These are phyloP conservation scores for Amphibalanus amphitrite DNA, from an alignment of 1,140 invertebrate species.

Conservation along the genomic window DNA sequence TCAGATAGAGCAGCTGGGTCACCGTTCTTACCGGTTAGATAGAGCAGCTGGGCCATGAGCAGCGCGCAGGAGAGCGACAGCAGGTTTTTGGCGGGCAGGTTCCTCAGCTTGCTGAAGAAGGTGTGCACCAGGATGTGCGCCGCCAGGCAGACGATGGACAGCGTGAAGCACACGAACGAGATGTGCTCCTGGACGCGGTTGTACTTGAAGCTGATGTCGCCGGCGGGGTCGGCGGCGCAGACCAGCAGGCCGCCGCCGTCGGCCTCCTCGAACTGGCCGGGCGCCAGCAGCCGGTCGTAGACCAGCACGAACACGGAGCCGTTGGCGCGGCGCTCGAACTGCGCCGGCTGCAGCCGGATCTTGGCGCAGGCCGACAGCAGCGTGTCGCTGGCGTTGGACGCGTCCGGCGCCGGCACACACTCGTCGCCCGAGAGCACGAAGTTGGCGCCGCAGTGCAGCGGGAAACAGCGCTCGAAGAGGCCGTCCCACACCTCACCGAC, in stretches of 20 bases:
- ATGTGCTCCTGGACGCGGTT: constrained; percentile 20
- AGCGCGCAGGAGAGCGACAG: constrained; percentile 32
- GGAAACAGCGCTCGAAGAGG: neutral
- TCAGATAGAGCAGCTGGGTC: too few species aligned
- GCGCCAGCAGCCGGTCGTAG: constrained; percentile 6
- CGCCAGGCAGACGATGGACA: constrained; percentile 27
- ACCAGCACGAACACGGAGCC: too few species aligned
- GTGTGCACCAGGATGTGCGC: constrained; percentile 30
- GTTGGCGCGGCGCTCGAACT: too few species aligned
- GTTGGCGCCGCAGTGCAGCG: neutral
- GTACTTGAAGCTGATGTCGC: constrained; percentile 13
- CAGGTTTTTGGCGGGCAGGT: constrained; percentile 34
- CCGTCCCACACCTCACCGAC: neutral
- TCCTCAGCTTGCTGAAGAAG: constrained; percentile 30
- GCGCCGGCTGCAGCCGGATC: too few species aligned
- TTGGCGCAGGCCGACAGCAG: too few species aligned
- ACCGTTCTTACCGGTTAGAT: constrained; percentile 28
- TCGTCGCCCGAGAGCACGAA: too few species aligned
- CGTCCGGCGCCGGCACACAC: too few species aligned
- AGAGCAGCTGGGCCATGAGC: constrained; percentile 31
- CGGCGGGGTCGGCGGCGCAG: neutral
- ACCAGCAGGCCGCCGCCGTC: constrained; percentile 11
- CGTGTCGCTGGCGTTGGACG: too few species aligned
- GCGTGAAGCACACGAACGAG: constrained; percentile 22
- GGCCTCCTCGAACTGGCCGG: constrained; percentile 19